These are phyloP conservation scores for Pasiphila rectangulata DNA, from an alignment of 2,888 invertebrate species.

Conservation along the genomic window DNA sequence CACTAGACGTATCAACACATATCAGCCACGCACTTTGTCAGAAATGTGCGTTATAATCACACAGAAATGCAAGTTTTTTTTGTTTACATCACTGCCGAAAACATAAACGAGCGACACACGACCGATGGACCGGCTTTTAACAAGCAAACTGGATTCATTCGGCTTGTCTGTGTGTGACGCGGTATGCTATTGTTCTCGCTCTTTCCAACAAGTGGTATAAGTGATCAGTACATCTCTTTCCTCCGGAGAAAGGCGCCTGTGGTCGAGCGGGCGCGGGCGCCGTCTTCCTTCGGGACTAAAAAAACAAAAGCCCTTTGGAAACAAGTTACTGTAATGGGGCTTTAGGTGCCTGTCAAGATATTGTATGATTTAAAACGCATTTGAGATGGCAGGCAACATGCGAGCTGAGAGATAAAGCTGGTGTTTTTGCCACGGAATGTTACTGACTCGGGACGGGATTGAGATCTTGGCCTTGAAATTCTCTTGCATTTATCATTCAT, in stretches of 20 bases:
- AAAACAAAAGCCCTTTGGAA: slow-evolving; percentile 75
- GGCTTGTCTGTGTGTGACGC: slow-evolving; percentile 62
- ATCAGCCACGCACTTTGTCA: slow-evolving; percentile 50
- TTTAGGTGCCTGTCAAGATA: slow-evolving; percentile 68
- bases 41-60: slow-evolving; percentile 47
- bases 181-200: slow-evolving; percentile 68
- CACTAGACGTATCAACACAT: slow-evolving; percentile 52
- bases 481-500: slow-evolving; percentile 23
- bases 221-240: slow-evolving; percentile 45
- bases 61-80: slow-evolving; percentile 50
- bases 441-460: slow-evolving; percentile 11
- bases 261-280: slow-evolving; percentile 68
- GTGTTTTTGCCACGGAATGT: slow-evolving; percentile 37
- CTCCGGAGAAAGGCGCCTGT: slow-evolving; percentile 75
- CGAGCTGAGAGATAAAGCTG: slow-evolving; percentile 36
- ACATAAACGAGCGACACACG: slow-evolving; percentile 49
- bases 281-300: slow-evolving; percentile 74
- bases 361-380: slow-evolving; percentile 62
- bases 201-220: slow-evolving; percentile 42
- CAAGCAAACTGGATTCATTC: slow-evolving; percentile 71
- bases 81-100: slow-evolving; percentile 72
- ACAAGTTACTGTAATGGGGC: slow-evolving; percentile 70
- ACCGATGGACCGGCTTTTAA: slow-evolving; percentile 61
- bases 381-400: slow-evolving; percentile 45
- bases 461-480: slow-evolving; percentile 27